Conservation (phyloP, 2,888 invertebrate species). For the Drepanosiphum platanoidis region DNA sequence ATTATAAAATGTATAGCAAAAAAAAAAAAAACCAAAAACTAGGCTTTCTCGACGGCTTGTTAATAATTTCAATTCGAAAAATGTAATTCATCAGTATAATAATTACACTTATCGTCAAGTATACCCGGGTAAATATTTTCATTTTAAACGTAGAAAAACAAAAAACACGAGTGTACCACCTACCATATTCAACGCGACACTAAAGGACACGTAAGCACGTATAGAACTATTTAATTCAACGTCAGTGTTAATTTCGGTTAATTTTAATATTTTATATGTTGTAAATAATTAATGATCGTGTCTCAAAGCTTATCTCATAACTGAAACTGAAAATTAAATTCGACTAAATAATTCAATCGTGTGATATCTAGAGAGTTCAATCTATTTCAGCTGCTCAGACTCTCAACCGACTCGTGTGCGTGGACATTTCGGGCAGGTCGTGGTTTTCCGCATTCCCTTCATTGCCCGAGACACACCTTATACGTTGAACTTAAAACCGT, state of each 20-base stretch:
- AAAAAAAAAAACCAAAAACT: too few relatives aligned
- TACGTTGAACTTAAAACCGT: background rate
- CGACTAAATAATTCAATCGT: background rate
- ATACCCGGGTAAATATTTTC: background rate
- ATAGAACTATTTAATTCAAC: background rate
- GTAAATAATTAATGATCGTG: background rate
- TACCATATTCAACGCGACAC: background rate
- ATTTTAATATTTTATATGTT: background rate
- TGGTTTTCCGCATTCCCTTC: background rate
- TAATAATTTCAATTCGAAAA: too few relatives aligned
- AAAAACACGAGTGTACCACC: background rate
- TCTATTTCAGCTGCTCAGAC: background rate
- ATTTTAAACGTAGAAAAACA: background rate
- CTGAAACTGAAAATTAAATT: constrained; percentile 9
- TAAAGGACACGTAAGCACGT: background rate
- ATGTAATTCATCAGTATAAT: too few relatives aligned
- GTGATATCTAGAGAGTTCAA: background rate
- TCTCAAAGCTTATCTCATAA: background rate
- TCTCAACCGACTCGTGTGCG: too few relatives aligned
- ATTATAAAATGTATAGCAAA: too few relatives aligned
- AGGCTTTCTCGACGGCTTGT: constrained; percentile 23
- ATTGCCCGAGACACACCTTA: background rate
- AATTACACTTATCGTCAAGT: background rate
- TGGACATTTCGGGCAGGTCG: constrained; percentile 14
- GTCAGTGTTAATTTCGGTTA: constrained; percentile 3